These are phyloP conservation scores for Hermaeophaga mercurialis DNA, from an alignment of 2,888 invertebrate species.

Conservation along the genomic window DNA sequence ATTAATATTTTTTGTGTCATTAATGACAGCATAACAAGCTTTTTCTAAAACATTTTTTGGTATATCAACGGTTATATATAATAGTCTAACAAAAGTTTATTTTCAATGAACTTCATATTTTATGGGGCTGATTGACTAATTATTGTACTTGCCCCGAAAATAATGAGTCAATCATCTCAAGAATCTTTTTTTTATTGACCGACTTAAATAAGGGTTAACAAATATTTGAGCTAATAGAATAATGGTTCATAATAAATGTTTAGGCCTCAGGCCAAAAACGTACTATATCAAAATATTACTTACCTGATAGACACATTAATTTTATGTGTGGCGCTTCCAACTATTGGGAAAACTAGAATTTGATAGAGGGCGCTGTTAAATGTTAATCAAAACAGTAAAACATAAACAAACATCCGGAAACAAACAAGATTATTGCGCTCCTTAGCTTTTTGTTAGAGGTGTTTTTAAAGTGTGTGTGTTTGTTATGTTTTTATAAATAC, in stretches of 20 bases:
- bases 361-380: too few relatives aligned
- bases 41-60: not conserved
- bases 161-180: not conserved
- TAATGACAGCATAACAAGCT: not conserved
- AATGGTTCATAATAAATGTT: not conserved
- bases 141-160: not conserved
- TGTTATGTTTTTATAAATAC: too few relatives aligned
- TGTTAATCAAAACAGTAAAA: too few relatives aligned
- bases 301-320: too few relatives aligned
- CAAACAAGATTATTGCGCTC: too few relatives aligned
- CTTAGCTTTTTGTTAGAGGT: too few relatives aligned
- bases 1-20: not conserved
- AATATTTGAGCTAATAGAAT: not conserved
- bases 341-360: too few relatives aligned
- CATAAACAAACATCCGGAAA: too few relatives aligned
- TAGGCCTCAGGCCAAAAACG: not conserved
- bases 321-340: too few relatives aligned
- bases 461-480: too few relatives aligned
- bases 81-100: not conserved
- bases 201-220: not conserved
- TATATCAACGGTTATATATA: not conserved
- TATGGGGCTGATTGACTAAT: not conserved
- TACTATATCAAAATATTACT: not conserved
- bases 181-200: not conserved
- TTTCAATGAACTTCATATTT: not conserved